Evolutionary conservation across 2,888 invertebrate species (phyloP).

Genomic region (Lycophotia porphyrea): DNA sequence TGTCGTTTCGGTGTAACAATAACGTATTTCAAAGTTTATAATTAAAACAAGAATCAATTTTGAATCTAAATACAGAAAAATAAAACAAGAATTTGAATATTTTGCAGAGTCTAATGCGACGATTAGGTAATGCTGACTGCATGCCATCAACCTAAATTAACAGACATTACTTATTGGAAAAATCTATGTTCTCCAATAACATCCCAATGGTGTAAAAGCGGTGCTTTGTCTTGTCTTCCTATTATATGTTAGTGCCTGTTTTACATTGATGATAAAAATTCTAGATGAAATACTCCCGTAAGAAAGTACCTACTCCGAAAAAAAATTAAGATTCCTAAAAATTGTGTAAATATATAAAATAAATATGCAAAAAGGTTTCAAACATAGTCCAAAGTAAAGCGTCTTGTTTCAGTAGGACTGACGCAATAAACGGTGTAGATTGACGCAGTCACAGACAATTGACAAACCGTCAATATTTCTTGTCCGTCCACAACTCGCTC

Average conservation of each 20-base stretch:
- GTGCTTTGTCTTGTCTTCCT: neutral
- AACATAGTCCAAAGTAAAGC: neutral
- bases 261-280: neutral
- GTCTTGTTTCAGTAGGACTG: neutral
- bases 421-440: neutral
- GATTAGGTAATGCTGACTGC: neutral
- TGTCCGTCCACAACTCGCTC: neutral
- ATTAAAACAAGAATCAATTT: neutral
- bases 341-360: neutral
- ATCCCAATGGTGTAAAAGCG: neutral
- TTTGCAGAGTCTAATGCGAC: neutral
- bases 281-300: neutral
- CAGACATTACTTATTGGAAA: neutral
- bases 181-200: neutral
- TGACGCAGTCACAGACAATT: neutral
- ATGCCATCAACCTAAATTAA: neutral
- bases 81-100: neutral
- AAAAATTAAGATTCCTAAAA: neutral
- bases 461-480: constrained; percentile 11
- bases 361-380: neutral
- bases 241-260: neutral
- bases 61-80: neutral
- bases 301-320: neutral
- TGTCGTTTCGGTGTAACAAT: neutral
- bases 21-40: neutral